Conservation (phyloP, 2,888 invertebrate genomes). For the Noctua comes region DNA sequence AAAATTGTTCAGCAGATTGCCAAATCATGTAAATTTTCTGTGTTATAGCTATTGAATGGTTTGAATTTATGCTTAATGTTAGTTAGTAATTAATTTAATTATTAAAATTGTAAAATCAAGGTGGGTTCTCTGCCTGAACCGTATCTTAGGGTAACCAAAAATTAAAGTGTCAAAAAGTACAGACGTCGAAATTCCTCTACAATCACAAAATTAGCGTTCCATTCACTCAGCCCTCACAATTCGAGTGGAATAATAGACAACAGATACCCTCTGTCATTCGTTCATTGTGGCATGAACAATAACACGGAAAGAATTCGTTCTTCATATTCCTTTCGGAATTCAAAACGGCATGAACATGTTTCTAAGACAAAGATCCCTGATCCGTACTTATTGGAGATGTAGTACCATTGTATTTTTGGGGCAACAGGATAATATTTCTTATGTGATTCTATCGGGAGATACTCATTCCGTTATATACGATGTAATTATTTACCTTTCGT, state of each 20-base stretch:
- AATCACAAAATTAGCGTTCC: slow-evolving; percentile 35
- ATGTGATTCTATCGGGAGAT: slow-evolving; percentile 47
- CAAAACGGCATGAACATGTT: slow-evolving; percentile 63
- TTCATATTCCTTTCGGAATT: slow-evolving; percentile 55
- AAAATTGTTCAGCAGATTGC: neutral
- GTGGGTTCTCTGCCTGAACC: neutral
- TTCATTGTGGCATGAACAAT: slow-evolving; percentile 53
- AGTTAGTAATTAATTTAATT: neutral
- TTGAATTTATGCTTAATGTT: neutral
- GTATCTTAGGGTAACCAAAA: neutral
- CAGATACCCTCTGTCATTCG: slow-evolving; percentile 34
- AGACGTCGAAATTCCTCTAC: neutral
- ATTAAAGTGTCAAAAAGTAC: neutral
- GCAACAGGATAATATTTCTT: slow-evolving; percentile 56
- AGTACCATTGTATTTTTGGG: slow-evolving; percentile 44
- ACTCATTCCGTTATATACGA: slow-evolving; percentile 35
- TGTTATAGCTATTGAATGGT: neutral
- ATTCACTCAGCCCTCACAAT: slow-evolving; percentile 37
- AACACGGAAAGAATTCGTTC: slow-evolving; percentile 40
- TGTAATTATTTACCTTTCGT: slow-evolving; percentile 58
- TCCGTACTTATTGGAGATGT: slow-evolving; percentile 56
- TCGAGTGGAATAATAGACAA: slow-evolving; percentile 32
- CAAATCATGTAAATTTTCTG: neutral
- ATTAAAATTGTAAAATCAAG: neutral
- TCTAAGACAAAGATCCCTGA: slow-evolving; percentile 64